Base-by-base conservation (phyloP, 2,113 vertebrate species). In the Marmota flaviventris region DNA sequence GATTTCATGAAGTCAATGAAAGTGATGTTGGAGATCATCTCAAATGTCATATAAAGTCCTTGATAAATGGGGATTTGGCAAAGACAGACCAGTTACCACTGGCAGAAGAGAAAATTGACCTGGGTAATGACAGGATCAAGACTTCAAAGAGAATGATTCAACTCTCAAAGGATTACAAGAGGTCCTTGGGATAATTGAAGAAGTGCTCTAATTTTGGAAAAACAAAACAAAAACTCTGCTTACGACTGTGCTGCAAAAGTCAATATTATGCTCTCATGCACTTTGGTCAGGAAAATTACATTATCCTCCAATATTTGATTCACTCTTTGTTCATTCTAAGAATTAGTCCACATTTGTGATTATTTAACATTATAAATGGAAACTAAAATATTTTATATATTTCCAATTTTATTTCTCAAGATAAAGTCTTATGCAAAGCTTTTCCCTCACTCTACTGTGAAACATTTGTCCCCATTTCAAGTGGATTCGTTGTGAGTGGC, bases 111-210 rank as follows among this genome's bases (percentile, higher is more conserved):
- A 94, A 93, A 93, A 87, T 48, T 96, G 91, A 95, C 73, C 78
- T 95, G 86, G 42, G 58, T 95, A 97, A 97, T 96, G 83, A 94
- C 83, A 95, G 78, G 63, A 95, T 95, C 83, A 89, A 92, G 86
- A 53, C 58, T 97, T 98, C 78, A 91, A 97, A 96, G 92, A 89
- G 79, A 97, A 91, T 81, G 27, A 97, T 93, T 97, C 65, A 94
- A 97, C 86, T 93, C 75, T 92, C 58, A 95, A 86, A 97, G 65
- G 65, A 94, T 94, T 91, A 73, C 11, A 95, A 86, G 96, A 97
- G 83, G 86, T 95, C 92, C 89, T 98, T 95, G 69, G 77, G 70
- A 94, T 93, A 97, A 94, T 45, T 86, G 89, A 97, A 97, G 93
- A 94, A 88, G 85, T 73, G 67, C 95, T 98, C 48, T 87, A 89